Conservation (phyloP, 2,113 vertebrate genomes). For the Carassius carassius region DNA sequence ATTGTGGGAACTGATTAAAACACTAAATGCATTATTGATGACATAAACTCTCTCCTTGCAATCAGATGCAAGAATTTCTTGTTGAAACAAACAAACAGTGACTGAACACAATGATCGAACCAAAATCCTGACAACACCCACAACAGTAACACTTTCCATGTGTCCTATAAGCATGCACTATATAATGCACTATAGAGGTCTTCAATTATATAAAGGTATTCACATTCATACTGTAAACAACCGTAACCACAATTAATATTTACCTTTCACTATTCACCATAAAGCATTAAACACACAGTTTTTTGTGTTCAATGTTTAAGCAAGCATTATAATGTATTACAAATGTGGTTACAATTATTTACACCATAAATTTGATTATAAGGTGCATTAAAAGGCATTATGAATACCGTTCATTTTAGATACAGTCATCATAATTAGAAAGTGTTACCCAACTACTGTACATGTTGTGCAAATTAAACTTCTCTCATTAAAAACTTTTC, state of each 20-base stretch:
- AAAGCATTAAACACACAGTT: background rate
- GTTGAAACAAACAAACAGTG: conserved; percentile 1
- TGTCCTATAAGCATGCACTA: background rate
- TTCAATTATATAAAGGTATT: background rate
- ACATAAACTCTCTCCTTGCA: background rate
- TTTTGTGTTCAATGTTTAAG: background rate
- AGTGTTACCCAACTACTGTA: background rate
- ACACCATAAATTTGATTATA: background rate
- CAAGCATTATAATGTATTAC: background rate
- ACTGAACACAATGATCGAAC: background rate
- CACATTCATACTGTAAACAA: conserved; percentile 2
- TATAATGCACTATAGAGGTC: background rate
- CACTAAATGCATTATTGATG: conserved; percentile 7
- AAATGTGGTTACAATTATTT: background rate
- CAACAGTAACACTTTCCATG: background rate
- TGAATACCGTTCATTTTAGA: background rate
- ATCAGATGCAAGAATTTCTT: background rate
- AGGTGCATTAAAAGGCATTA: background rate
- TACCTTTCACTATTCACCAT: background rate
- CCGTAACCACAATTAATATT: background rate
- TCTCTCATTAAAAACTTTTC: background rate
- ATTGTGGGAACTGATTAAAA: background rate
- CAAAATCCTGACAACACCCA: background rate
- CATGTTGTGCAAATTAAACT: background rate
- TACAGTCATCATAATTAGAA: background rate